Evolutionary conservation across 1,140 invertebrate genomes (phyloP).

Genomic region (Mya arenaria): DNA sequence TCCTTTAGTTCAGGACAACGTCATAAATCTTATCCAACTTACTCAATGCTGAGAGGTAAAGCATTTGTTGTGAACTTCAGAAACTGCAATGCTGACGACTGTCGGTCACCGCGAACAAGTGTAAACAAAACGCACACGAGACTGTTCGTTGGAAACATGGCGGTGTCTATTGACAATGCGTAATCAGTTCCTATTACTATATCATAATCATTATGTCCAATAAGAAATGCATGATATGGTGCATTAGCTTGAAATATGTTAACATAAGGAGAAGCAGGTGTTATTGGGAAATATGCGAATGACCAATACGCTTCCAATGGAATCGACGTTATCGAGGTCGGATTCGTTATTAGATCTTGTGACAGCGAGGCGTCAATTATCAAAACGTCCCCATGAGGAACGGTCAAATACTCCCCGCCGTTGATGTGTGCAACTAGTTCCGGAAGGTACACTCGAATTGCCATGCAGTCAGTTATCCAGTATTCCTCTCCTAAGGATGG

Average conservation of each 20-base stretch:
- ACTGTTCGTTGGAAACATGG: background rate
- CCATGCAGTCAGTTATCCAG: background rate
- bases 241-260: too few species aligned
- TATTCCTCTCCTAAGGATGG: background rate
- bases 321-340: background rate
- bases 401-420: slow-evolving; percentile 14
- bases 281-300: background rate
- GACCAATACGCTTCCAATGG: background rate
- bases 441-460: background rate
- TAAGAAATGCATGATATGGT: too few species aligned
- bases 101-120: background rate
- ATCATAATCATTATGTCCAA: too few species aligned
- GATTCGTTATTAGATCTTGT: background rate
- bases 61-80: slow-evolving; percentile 1
- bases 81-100: slow-evolving; percentile 6
- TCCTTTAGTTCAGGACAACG: too few species aligned
- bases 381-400: background rate
- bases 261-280: too few species aligned
- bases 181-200: slow-evolving; percentile 4
- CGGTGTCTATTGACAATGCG: background rate
- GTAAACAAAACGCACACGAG: background rate
- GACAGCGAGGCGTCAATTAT: slow-evolving; percentile 1
- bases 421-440: slow-evolving; percentile 3
- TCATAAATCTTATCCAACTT: too few species aligned
- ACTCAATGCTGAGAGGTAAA: slow-evolving; percentile 3